phyloP scores from a whole-genome alignment of 2,797 vertebrate genomes.

The Merluccius polli region DNA sequence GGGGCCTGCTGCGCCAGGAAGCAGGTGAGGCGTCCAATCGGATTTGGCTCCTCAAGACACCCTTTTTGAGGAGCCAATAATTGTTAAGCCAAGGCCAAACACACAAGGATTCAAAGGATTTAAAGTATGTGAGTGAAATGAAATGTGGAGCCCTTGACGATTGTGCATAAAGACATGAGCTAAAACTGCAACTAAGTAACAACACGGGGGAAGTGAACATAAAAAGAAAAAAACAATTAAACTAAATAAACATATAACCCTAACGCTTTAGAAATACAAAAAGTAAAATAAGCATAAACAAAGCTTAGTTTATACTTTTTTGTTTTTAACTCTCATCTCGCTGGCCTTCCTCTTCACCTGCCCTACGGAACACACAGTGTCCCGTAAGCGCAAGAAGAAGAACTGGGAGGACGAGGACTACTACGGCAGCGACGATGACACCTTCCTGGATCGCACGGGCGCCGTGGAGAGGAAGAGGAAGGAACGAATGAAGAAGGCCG shows the following conservation, averaged over 20 bases:
- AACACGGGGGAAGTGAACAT: background rate
- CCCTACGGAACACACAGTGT: constrained; percentile 71
- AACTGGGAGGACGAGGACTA: constrained; percentile 98
- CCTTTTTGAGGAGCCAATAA: background rate
- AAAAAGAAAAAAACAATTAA: too few species aligned
- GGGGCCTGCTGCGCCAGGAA: constrained; percentile 92
- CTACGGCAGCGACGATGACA: constrained; percentile 97
- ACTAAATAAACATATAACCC: background rate
- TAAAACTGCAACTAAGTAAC: background rate
- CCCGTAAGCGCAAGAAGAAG: constrained; percentile 93
- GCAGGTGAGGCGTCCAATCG: constrained; percentile 75
- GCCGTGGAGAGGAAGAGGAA: constrained; percentile 90
- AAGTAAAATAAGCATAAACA: background rate
- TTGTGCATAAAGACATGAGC: background rate
- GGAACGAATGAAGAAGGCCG: constrained; percentile 93
- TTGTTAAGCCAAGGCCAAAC: background rate
- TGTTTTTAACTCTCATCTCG: background rate
- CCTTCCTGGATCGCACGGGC: constrained; percentile 93
- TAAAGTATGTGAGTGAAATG: background rate
- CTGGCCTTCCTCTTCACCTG: background rate
- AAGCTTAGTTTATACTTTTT: background rate
- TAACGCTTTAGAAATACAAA: background rate
- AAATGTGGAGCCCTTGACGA: too few species aligned
- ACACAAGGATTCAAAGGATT: background rate
- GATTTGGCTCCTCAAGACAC: background rate